Evolutionary conservation across 2,113 vertebrate species (phyloP), one percentile per base, ranked within the genome.

Genomic region (Tachysurus fulvidraco): DNA sequence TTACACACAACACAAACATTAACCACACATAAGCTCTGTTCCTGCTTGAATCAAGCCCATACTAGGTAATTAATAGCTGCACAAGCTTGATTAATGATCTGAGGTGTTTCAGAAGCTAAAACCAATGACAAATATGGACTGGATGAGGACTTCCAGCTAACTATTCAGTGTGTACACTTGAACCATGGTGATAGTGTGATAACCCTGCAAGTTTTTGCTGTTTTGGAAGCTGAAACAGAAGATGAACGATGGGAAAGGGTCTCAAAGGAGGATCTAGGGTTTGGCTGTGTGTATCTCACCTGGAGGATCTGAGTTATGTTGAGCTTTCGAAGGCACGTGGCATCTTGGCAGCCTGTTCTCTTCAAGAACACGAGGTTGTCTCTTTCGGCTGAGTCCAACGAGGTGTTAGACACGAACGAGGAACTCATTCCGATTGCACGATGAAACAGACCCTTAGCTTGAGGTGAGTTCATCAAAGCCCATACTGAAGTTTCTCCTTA

Each of bases 401-500:
- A 91, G 0, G 90, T 88, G 9, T 94, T 92, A 54, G 89, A 92
- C 17, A 92, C 59, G 71, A 91, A 95, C 0, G 94, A 95, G 74
- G 95, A 93, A 13, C 96, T 96, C 94, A 95, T 94, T 89, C 94
- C 94, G 76, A 96, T 95, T 0, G 94, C 96, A 0, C 92, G 91
- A 17, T 92, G 93, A 90, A 96, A 96, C 1, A 96, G 93, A 79
- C 91, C 94, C 88, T 92, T 94, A 3, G 95, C 94, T 82, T 94
- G 87, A 0, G 94, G 94, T 0, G 96, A 96, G 91, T 89, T 92
- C 94, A 96, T 95, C 92, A 96, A 41, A 12, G 93, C 92, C 89
- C 88, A 92, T 3, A 95, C 93, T 0, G 93, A 96, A 0, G 95
- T 95, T 19, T 94, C 95, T 2, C 95, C 95, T 95, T 57, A 21